These are phyloP conservation scores for Varecia variegata DNA, from an alignment of 2,797 vertebrate genomes.

Conservation along the genomic window DNA sequence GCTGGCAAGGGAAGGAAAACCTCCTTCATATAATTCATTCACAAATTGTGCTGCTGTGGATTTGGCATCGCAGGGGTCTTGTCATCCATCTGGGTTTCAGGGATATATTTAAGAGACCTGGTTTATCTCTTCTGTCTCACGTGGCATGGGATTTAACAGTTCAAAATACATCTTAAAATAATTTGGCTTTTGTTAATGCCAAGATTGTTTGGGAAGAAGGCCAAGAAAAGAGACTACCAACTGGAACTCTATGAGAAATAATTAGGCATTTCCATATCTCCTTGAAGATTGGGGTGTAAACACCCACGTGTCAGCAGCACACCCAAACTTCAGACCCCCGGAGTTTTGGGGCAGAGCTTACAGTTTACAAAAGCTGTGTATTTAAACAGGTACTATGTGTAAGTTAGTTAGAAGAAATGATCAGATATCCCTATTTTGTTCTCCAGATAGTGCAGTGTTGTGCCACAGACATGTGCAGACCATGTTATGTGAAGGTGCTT, in stretches of 20 bases:
- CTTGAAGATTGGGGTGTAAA: neutral
- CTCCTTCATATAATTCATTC: neutral
- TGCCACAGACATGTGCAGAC: neutral
- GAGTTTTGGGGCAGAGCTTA: neutral
- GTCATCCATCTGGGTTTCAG: conserved; percentile 51
- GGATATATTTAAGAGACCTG: conserved; percentile 57
- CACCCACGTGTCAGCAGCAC: rapidly evolving
- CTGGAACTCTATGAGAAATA: neutral
- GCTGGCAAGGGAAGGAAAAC: neutral
- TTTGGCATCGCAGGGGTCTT: neutral
- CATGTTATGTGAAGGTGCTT: neutral
- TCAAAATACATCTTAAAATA: conserved; percentile 66
- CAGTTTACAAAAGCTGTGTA: neutral
- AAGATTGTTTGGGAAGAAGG: conserved; percentile 50
- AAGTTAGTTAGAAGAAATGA: neutral
- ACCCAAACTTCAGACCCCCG: neutral
- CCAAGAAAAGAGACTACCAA: conserved; percentile 56
- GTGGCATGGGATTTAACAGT: conserved; percentile 46
- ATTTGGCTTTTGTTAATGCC: conserved; percentile 59
- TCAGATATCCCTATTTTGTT: neutral
- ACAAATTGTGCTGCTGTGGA: neutral
- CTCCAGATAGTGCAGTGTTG: neutral
- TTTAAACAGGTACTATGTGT: neutral
- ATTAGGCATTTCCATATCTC: neutral
- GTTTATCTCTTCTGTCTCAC: conserved; percentile 52